Evolutionary conservation across 2,888 invertebrate species (phyloP).

Genomic region (Leucophenga montana): DNA sequence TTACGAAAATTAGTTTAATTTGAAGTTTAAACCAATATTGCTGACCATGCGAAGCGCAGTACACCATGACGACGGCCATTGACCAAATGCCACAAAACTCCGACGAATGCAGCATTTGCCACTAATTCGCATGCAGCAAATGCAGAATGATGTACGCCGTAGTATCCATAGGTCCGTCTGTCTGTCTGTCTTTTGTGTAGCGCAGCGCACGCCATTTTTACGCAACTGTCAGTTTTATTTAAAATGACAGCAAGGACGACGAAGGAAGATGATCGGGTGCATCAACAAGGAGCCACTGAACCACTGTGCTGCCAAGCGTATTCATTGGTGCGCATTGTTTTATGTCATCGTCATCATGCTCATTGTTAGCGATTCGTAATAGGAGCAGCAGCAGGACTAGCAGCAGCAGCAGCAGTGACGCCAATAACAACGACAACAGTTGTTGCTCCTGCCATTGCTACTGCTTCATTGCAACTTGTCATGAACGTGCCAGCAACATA

Average conservation of each 20-base stretch:
- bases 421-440: conserved; percentile 11
- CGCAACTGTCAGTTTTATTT: conserved; percentile 50
- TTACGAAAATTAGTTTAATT: conserved; percentile 69
- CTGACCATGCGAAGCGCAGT: conserved; percentile 23
- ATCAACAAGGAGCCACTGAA: conserved; percentile 14
- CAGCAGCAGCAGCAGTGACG: background rate
- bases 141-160: no score
- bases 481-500: conserved; percentile 19
- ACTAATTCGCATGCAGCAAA: conserved; percentile 14
- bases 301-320: conserved; percentile 30
- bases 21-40: conserved; percentile 42
- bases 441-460: conserved; percentile 11
- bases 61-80: conserved; percentile 19
- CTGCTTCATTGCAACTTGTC: conserved; percentile 18
- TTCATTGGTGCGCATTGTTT: conserved; percentile 58
- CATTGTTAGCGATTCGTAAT: conserved; percentile 13
- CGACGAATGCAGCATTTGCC: conserved; percentile 9
- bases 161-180: no score
- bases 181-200: background rate
- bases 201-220: conserved; percentile 19
- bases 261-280: no score
- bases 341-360: conserved; percentile 56
- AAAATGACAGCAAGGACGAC: conserved; percentile 37
- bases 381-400: background rate
- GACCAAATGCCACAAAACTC: background rate